Conservation (phyloP, 2,888 invertebrate species). For the Tenthredo mesomela region DNA sequence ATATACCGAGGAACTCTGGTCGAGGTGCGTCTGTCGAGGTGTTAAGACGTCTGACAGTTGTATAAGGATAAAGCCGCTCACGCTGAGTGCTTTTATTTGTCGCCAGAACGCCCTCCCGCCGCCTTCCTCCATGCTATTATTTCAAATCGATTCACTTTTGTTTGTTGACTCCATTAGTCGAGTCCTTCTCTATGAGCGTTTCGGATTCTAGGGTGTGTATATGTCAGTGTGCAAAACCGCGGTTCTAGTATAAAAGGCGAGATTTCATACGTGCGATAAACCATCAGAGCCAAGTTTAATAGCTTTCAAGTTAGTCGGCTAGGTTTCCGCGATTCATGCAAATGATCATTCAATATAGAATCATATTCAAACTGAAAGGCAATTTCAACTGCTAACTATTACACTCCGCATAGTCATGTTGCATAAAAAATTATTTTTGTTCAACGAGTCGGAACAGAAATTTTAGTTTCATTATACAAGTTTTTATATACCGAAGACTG, state of each 20-base stretch:
- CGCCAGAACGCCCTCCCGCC: constrained; percentile 65
- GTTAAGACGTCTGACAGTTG: constrained; percentile 75
- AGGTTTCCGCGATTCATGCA: background rate
- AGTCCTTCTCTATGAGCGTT: constrained; percentile 46
- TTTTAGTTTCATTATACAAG: too few species aligned
- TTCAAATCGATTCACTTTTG: constrained; percentile 75
- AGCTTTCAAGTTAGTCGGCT: constrained; percentile 46
- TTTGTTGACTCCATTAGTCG: constrained; percentile 75
- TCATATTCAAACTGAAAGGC: background rate
- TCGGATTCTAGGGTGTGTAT: constrained; percentile 38
- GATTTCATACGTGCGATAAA: constrained; percentile 59
- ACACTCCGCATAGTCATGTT: background rate
- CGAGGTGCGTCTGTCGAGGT: constrained; percentile 63
- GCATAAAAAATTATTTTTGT: background rate
- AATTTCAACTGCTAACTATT: background rate
- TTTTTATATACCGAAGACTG: too few species aligned
- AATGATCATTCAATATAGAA: constrained; percentile 2
- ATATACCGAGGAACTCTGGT: constrained; percentile 58
- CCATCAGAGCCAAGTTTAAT: constrained; percentile 55
- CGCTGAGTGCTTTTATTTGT: constrained; percentile 76
- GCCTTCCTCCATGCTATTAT: constrained; percentile 71
- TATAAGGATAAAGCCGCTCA: constrained; percentile 75
- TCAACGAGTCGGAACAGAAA: background rate
- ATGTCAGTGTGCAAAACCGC: constrained; percentile 7
- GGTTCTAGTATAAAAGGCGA: constrained; percentile 35